Base-by-base conservation (phyloP, 2,888 invertebrate genomes). In the Biston betularia region DNA sequence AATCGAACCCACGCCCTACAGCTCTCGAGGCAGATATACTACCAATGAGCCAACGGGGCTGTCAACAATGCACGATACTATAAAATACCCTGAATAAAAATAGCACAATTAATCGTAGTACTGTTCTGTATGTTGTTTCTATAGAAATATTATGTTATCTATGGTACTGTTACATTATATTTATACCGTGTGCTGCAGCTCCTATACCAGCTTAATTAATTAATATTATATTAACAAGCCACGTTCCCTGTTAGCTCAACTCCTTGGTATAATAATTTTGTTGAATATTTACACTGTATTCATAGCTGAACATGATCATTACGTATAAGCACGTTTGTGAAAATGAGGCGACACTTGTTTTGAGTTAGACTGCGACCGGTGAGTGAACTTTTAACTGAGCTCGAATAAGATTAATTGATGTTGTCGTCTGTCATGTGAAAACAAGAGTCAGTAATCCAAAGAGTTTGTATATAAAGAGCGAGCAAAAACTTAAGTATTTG, bases 151-250 rank as follows among this genome's bases (percentile, higher is more conserved):
- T 24, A 24, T 24, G 3, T 24, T 24, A 24, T 24, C 24, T 24
- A 24, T 24, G 45, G 34, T 63, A 56, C 65, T 65, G 60, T 14
- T n/a, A 44, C 10, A 34, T 24, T 1, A 24, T 24, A 34, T 15
- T 12, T 40, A 34, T 59, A 42, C 35, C 55, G 15, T 12, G 44
- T 42, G 42, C 35, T 55, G 49, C 57, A 65, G 53, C 57, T 64
- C 64, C 64, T 74, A 75, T 83, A 82, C 81, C 78, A 80, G 83
- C 84, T 86, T 87, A 85, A 87, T 87, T 87, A 88, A 88, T 88
- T 88, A 89, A 88, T 86, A 87, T 83, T 81, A 79, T 81, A 82
- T 84, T 85, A 88, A 86, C 87, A 85, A 80, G 84, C 79, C 78
- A 71, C 75, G 79, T 70, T 80, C 79, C 83, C 75, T 84, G 88